Evolutionary conservation across 2,888 invertebrate species (phyloP).

Genomic region (Yponomeuta evonymella): DNA sequence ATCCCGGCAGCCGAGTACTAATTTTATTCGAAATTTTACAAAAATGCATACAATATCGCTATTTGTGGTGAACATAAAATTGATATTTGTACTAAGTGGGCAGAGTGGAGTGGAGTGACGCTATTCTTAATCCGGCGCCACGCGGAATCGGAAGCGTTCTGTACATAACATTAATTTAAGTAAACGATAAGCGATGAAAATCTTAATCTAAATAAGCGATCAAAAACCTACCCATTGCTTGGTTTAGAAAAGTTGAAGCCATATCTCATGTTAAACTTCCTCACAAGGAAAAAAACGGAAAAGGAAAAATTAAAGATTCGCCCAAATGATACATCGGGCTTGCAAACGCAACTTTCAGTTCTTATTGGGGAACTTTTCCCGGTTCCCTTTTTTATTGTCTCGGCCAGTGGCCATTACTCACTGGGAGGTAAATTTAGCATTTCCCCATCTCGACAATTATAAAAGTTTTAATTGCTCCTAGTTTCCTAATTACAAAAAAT

Average conservation of each 20-base stretch:
- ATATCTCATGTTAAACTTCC: neutral
- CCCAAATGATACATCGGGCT: neutral
- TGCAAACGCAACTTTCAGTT: constrained; percentile 21
- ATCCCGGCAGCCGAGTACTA: too few relatives aligned
- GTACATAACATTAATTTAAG: too few relatives aligned
- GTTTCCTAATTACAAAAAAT: constrained; percentile 73
- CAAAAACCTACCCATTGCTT: too few relatives aligned
- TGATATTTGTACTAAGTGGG: too few relatives aligned
- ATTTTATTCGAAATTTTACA: too few relatives aligned
- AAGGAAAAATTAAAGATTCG: neutral
- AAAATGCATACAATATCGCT: too few relatives aligned
- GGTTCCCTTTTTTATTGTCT: constrained; percentile 65
- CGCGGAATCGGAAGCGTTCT: too few relatives aligned
- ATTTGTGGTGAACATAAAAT: too few relatives aligned
- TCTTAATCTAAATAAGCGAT: too few relatives aligned
- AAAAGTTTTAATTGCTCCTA: constrained; percentile 74
- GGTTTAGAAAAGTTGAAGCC: neutral
- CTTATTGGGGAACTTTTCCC: constrained; percentile 67
- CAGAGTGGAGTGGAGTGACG: too few relatives aligned
- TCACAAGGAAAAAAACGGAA: neutral
- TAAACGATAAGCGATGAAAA: too few relatives aligned
- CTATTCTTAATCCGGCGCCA: too few relatives aligned
- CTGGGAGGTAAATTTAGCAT: constrained; percentile 63
- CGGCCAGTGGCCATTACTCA: constrained; percentile 63
- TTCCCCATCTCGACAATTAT: constrained; percentile 68